These are phyloP conservation scores for Dendrocopos noguchii DNA, from an alignment of 2,113 vertebrate genomes.

Conservation along the genomic window DNA sequence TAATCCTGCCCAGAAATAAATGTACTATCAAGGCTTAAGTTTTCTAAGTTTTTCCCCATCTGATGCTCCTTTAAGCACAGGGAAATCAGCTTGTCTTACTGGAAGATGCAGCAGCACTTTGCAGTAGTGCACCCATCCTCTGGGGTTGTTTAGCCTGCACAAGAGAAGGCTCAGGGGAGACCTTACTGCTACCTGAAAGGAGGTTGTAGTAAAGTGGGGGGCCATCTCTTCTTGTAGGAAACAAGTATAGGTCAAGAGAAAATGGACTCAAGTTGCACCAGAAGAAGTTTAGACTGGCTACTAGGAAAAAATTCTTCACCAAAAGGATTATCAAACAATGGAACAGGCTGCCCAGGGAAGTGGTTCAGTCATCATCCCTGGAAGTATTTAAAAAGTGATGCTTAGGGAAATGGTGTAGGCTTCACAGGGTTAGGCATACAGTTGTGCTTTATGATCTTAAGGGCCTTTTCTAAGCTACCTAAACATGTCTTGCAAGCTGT, in stretches of 20 bases:
- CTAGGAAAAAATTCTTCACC: neutral
- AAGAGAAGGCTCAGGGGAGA: neutral
- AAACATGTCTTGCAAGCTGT: neutral
- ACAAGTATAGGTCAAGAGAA: neutral
- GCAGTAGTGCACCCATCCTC: neutral
- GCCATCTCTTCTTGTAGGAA: accelerated
- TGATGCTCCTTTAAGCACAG: neutral
- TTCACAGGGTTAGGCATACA: neutral
- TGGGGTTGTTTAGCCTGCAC: neutral
- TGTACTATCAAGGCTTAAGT: neutral
- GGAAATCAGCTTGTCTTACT: neutral
- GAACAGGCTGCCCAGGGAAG: neutral
- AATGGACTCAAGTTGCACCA: neutral
- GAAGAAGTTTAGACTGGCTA: neutral
- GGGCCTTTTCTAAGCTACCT: neutral
- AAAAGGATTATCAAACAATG: neutral
- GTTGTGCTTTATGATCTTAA: neutral
- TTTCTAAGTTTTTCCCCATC: neutral
- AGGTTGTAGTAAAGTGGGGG: accelerated
- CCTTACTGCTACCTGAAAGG: neutral
- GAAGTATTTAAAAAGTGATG: neutral
- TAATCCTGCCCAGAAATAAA: constrained; percentile 22
- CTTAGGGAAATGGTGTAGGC: neutral
- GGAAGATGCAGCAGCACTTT: neutral
- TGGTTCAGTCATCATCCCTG: neutral